Conservation (phyloP, 1,140 invertebrate genomes). For the Oncopeltus fasciatus region DNA sequence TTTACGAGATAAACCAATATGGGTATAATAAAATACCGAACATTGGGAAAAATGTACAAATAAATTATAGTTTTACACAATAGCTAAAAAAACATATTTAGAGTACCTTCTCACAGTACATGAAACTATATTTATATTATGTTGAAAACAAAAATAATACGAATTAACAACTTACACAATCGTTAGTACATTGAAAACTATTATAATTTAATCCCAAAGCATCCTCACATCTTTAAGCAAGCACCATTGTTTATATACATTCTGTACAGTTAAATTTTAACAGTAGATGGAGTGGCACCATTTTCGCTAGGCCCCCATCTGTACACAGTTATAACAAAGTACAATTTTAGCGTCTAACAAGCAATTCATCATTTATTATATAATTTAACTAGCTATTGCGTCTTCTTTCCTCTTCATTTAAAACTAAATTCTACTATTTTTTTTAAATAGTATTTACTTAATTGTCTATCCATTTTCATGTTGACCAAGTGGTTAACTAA, state of each 20-base stretch:
- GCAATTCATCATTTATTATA: background rate
- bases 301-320: background rate
- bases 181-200: conserved; percentile 7
- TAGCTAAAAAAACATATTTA: background rate
- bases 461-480: background rate
- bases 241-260: conserved; percentile 14
- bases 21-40: background rate
- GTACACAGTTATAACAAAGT: background rate
- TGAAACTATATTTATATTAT: background rate
- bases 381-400: conserved; percentile 1
- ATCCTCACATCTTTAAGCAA: conserved; percentile 12
- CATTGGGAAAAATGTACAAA: background rate
- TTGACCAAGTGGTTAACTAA: background rate
- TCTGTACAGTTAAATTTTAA: conserved; percentile 12
- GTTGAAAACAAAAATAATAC: background rate
- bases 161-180: background rate
- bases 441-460: background rate
- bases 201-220: conserved; percentile 13
- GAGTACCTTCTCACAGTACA: background rate
- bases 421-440: conserved; percentile 1
- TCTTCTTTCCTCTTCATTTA: background rate
- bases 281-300: background rate
- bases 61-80: background rate
- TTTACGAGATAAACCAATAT: conserved; percentile 3
- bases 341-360: conserved; percentile 4